phyloP scores from a whole-genome alignment of 2,888 invertebrate species.

The Amblyjoppa fuscipennis region DNA sequence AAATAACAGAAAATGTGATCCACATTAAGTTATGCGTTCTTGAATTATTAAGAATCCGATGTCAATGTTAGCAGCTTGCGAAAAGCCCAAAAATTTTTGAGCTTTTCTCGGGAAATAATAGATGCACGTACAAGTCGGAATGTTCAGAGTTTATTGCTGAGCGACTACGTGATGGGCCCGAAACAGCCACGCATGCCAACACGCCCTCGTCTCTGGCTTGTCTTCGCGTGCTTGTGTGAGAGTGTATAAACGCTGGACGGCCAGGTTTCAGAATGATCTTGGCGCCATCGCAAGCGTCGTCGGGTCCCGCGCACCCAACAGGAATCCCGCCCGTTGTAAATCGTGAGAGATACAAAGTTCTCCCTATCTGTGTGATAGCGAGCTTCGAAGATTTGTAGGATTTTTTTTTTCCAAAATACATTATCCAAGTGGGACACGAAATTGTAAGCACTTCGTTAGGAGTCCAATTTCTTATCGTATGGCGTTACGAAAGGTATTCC shows the following conservation, averaged over 20 bases:
- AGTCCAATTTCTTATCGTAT: neutral
- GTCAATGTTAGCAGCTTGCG: neutral
- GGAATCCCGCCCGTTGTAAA: slow-evolving; percentile 40
- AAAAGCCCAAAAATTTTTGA: neutral
- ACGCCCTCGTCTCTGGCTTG: slow-evolving; percentile 28
- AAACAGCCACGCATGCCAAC: slow-evolving; percentile 37
- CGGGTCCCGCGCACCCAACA: slow-evolving; percentile 36
- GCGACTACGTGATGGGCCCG: neutral
- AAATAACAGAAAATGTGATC: neutral
- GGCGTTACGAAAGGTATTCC: no score
- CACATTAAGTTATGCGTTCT: neutral
- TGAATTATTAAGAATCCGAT: neutral
- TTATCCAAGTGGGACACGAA: neutral
- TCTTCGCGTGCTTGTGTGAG: slow-evolving; percentile 24
- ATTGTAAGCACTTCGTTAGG: slow-evolving; percentile 26
- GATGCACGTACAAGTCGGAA: neutral
- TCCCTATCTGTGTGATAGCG: slow-evolving; percentile 29
- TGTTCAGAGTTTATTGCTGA: slow-evolving; percentile 38
- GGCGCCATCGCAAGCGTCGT: slow-evolving; percentile 61
- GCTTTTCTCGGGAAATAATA: slow-evolving; percentile 3
- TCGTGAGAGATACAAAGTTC: slow-evolving; percentile 33
- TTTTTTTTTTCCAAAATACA: neutral
- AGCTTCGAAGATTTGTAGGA: slow-evolving; percentile 16
- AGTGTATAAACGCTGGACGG: slow-evolving; percentile 34
- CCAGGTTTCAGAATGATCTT: slow-evolving; percentile 34